A percentile compares a stretch with the other conserved stretches of the same genome.
Evolutionary conservation across 2,888 invertebrate genomes (phyloP).

Genomic region (Labia minor): DNA sequence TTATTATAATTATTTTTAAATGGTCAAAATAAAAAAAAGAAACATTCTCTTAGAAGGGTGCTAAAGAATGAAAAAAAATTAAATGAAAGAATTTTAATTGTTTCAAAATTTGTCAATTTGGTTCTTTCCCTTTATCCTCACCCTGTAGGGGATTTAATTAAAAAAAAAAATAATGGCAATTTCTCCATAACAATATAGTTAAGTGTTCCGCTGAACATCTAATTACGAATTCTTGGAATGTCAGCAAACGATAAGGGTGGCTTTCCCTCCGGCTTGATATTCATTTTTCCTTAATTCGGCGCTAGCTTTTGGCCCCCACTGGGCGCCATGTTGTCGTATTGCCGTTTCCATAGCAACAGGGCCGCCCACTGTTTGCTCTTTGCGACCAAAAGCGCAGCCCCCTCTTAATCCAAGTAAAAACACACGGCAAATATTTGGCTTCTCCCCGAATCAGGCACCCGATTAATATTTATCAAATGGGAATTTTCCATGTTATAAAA

Average conservation of each 20-base stretch:
- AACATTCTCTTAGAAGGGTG: too few relatives aligned
- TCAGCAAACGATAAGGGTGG: too few relatives aligned
- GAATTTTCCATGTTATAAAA: neutral
- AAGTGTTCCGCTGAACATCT: too few relatives aligned
- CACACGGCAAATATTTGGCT: neutral
- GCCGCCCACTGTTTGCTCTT: neutral
- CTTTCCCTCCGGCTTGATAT: neutral
- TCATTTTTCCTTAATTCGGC: neutral
- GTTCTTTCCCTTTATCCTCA: neutral
- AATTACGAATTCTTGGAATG: too few relatives aligned
- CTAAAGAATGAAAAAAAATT: too few relatives aligned
- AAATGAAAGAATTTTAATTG: too few relatives aligned
- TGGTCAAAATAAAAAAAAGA: too few relatives aligned
- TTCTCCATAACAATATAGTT: too few relatives aligned
- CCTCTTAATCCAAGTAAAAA: conserved; percentile 1
- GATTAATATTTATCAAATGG: neutral
- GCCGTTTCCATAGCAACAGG: neutral
- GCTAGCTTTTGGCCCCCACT: too few relatives aligned
- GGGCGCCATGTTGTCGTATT: conserved; percentile 1
- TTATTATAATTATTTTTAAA: too few relatives aligned
- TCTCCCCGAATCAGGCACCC: neutral
- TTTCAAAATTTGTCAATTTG: neutral
- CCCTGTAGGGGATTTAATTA: too few relatives aligned
- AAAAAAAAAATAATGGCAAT: too few relatives aligned
- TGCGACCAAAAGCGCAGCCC: neutral